These are phyloP conservation scores for Mesocricetus auratus DNA, from an alignment of 2,113 vertebrate species.

Conservation along the genomic window DNA sequence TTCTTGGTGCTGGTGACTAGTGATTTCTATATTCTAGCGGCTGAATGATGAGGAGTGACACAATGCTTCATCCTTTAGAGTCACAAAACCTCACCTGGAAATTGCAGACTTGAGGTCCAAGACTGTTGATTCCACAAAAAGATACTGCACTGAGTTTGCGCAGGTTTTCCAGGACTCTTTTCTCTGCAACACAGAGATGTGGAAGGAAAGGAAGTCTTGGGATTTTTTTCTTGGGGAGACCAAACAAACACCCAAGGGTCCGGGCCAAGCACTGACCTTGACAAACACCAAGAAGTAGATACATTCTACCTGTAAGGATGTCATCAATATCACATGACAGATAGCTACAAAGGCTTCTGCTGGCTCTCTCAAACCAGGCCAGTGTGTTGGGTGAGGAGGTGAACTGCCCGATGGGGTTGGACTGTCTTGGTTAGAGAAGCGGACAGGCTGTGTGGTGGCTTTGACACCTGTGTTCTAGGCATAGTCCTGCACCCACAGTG, in stretches of 20 bases:
- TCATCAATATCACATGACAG: not conserved
- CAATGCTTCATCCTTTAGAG: accelerated
- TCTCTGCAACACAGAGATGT: too few species aligned
- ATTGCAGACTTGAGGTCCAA: not conserved
- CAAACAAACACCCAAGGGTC: not conserved
- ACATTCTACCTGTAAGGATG: not conserved
- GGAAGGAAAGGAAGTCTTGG: not conserved
- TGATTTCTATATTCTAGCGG: not conserved
- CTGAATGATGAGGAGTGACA: accelerated
- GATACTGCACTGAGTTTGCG: not conserved
- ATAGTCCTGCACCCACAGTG: not conserved
- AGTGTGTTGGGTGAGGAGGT: not conserved
- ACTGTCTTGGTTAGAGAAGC: not conserved
- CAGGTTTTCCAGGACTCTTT: not conserved
- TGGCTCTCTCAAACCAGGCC: not conserved
- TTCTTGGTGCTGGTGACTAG: not conserved
- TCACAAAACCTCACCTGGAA: not conserved
- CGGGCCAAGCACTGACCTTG: not conserved
- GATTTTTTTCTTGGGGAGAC: not conserved
- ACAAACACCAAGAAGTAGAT: not conserved
- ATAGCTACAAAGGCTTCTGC: not conserved
- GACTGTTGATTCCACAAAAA: not conserved
- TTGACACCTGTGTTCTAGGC: not conserved
- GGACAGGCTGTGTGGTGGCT: not conserved
- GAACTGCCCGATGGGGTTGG: not conserved